A percentile compares a stretch with the other conserved stretches of the same genome.
phyloP scores from a whole-genome alignment of 2,797 vertebrate genomes.

The Falco columbarius region DNA sequence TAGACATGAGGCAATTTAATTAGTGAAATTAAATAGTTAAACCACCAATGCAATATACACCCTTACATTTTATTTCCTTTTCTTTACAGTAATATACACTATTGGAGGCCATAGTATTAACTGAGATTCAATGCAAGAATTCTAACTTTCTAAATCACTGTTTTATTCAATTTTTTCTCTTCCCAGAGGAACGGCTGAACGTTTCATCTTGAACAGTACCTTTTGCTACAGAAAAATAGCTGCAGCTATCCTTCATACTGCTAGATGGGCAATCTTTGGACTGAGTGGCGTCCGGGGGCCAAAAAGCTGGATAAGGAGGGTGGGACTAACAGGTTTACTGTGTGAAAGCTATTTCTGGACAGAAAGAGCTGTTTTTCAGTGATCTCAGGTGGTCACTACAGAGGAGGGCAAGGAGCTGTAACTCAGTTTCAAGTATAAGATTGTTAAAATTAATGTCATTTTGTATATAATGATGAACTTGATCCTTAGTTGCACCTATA shows the following conservation, averaged over 20 bases:
- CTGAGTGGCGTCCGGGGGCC: not conserved
- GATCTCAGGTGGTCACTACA: not conserved
- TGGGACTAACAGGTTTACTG: not conserved
- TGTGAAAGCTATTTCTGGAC: not conserved
- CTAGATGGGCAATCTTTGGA: not conserved
- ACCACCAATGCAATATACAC: not conserved
- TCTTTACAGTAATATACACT: not conserved
- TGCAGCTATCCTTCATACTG: not conserved
- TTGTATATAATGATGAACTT: not conserved
- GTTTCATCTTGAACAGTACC: not conserved
- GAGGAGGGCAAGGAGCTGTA: not conserved
- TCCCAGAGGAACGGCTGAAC: not conserved
- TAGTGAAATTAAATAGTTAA: not conserved
- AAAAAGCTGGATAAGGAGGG: not conserved
- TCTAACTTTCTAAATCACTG: not conserved
- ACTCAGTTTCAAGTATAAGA: not conserved
- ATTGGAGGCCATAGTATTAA: not conserved
- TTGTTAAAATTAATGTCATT: not conserved
- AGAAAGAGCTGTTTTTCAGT: not conserved
- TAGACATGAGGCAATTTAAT: not conserved
- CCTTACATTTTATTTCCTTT: not conserved
- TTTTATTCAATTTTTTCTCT: not conserved
- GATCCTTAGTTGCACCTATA: not conserved
- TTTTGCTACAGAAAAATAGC: not conserved
- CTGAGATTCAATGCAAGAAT: rapidly evolving